Base-by-base conservation (phyloP, 2,113 vertebrate genomes). In the Dasyornis broadbenti region DNA sequence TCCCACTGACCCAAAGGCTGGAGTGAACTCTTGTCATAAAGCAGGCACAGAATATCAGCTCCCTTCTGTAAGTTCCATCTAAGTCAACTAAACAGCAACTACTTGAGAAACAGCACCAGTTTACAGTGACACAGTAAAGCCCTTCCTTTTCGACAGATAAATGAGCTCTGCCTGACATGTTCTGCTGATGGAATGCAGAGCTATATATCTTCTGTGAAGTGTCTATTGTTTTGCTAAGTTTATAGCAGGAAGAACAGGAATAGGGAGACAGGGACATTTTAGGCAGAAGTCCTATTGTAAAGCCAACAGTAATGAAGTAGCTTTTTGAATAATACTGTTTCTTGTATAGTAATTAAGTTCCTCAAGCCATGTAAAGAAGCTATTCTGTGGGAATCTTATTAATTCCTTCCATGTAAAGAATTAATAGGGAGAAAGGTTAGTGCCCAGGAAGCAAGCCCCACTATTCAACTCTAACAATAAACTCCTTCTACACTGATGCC, bases 191-290 rank as follows among this genome's bases (percentile, higher is more conserved):
- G 88, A 89, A 88, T 23, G 33, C 68, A 72, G 76, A 17, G 30
- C 72, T 71, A 42, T 92, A 8, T 47, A 53, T 92, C 95, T 88
- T 60, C 85, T 49, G 64, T 95, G 94, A 96, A 94, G 88, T 24
- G 52, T 11, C 94, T 54, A 81, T 96, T 96, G 95, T 97, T 95
- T 90, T 60, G 60, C 72, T 52, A 44, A 89, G 39, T 88, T 92
- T 90, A 47, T 5, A 94, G 85, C 93, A 96, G 96, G 96, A 96
- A 96, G 91, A n/a, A n/a, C n/a, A n/a, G 63, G 79, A 92, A 91
- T 44, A 91, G 86, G 93, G 75, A 84, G 92, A 85, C 8, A 24
- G 91, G 72, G 88, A 90, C 76, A 47, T 81, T 94, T 71, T n/a
- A 86, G 86, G 93, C 85, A 93, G 82, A 95, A 94, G 72, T 86